phyloP scores from a whole-genome alignment of 2,113 vertebrate species.

The Petroica traversi region DNA sequence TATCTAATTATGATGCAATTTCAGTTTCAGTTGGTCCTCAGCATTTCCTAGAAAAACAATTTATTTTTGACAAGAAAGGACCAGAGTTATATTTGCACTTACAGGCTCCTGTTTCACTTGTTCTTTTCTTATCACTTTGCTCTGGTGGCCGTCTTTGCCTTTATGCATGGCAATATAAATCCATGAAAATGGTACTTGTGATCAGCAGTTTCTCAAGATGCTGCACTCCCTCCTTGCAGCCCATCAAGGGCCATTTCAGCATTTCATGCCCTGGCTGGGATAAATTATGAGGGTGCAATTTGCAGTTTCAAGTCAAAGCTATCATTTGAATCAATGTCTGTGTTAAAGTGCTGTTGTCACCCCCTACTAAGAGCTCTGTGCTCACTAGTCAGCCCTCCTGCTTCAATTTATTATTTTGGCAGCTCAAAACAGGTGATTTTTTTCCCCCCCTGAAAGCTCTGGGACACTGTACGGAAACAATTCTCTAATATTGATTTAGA shows the following conservation, averaged over 20 bases:
- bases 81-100: neutral
- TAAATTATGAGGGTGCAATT: slow-evolving; percentile 5
- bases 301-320: slow-evolving; percentile 1
- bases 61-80: neutral
- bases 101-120: neutral
- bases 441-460: neutral
- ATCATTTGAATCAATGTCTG: slow-evolving; percentile 43
- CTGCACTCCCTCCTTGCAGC: neutral
- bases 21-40: neutral
- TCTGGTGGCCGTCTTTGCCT: neutral
- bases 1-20: neutral
- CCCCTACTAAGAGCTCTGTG: neutral
- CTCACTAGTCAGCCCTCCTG: neutral
- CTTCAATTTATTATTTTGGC: slow-evolving; percentile 39
- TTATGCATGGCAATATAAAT: neutral
- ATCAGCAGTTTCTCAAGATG: neutral
- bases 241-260: neutral
- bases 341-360: neutral
- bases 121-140: neutral
- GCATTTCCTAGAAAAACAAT: neutral
- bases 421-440: slow-evolving; percentile 10
- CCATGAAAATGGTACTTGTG: neutral
- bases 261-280: neutral
- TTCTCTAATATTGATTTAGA: slow-evolving; percentile 28
- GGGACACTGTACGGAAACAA: neutral